A percentile compares a stretch with the other conserved stretches of the same genome.
Evolutionary conservation across 2,797 vertebrate species (phyloP).

Genomic region (Coracias cyanogaster): DNA sequence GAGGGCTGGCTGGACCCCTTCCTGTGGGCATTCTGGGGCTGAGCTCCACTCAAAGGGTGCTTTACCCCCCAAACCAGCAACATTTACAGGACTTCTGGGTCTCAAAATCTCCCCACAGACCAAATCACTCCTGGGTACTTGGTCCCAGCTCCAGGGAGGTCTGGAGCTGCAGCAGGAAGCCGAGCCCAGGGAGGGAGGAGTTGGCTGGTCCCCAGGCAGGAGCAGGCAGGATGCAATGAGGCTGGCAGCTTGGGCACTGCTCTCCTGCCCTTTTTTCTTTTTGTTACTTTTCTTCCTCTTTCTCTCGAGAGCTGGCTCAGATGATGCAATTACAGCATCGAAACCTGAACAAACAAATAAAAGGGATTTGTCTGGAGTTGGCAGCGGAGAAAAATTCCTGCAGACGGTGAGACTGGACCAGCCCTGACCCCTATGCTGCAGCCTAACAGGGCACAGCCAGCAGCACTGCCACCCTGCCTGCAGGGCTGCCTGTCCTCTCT

Average conservation of each 20-base stretch:
- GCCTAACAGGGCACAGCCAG: not conserved
- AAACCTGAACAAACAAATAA: conserved; percentile 61
- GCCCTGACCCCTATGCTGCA: not conserved
- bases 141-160: not conserved
- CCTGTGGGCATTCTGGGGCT: not conserved
- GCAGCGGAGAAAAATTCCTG: conserved; percentile 20
- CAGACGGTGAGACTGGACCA: not conserved
- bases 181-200: not conserved
- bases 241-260: rapidly evolving
- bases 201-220: not conserved
- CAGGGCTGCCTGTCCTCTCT: not conserved
- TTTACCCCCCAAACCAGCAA: not conserved
- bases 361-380: conserved; percentile 58
- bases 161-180: not conserved
- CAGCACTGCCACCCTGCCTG: not conserved
- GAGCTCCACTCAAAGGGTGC: not conserved
- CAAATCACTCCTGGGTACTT: not conserved
- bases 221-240: not conserved
- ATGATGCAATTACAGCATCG: not conserved
- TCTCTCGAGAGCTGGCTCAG: not conserved
- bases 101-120: not conserved
- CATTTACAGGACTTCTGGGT: not conserved
- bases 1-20: not conserved
- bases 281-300: not conserved
- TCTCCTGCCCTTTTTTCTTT: not conserved